A percentile compares a stretch with the other conserved stretches of the same genome.
Conservation (phyloP, 2,113 vertebrate species). For the Trichomycterus rosablanca region DNA sequence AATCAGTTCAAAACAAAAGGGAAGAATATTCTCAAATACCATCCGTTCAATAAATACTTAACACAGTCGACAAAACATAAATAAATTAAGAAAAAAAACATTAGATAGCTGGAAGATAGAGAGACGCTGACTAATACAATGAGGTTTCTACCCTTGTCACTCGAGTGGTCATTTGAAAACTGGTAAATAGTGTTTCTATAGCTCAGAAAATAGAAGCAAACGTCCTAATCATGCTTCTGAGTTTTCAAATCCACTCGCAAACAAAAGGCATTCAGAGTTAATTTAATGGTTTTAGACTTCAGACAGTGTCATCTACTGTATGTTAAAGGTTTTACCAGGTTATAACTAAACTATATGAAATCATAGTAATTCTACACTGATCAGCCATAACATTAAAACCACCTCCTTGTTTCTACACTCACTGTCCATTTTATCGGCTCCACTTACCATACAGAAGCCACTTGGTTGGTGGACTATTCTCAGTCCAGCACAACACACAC, state of each 20-base stretch:
- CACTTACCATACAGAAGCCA: too few species aligned
- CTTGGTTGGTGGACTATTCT: too few species aligned
- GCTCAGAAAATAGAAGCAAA: too few species aligned
- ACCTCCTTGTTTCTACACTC: too few species aligned
- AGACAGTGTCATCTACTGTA: too few species aligned
- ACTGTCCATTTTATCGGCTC: too few species aligned
- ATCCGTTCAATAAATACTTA: slow-evolving; percentile 51
- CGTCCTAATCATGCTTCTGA: background rate
- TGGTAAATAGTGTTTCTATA: background rate
- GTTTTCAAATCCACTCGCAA: background rate
- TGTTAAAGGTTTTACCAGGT: too few species aligned
- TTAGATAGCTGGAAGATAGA: slow-evolving; percentile 47
- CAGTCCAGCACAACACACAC: too few species aligned
- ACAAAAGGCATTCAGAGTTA: background rate
- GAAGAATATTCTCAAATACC: slow-evolving; percentile 60
- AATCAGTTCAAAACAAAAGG: slow-evolving; percentile 10
- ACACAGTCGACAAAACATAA: slow-evolving; percentile 65
- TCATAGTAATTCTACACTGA: too few species aligned
- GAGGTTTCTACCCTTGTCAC: slow-evolving; percentile 2
- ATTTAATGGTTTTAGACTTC: too few species aligned
- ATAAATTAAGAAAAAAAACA: slow-evolving; percentile 53
- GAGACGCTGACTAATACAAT: background rate
- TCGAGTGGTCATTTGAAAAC: background rate
- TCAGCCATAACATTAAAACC: too few species aligned
- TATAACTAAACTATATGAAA: too few species aligned